Evolutionary conservation across 2,888 invertebrate genomes (phyloP).

Genomic region (Epistrophella euchroma): DNA sequence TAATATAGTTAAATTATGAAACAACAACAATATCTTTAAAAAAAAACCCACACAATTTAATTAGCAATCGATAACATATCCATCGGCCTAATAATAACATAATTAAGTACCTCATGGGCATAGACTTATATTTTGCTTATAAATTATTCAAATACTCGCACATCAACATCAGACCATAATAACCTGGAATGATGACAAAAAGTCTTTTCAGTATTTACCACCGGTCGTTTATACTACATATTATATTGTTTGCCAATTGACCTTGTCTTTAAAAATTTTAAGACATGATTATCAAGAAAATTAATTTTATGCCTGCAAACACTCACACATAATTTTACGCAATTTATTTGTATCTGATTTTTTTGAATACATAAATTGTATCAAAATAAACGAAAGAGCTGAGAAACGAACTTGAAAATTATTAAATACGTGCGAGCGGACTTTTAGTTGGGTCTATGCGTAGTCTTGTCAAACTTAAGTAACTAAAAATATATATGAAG

Average conservation of each 20-base stretch:
- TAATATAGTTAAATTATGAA: constrained; percentile 27
- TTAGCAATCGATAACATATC: constrained; percentile 54
- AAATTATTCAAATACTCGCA: constrained; percentile 35
- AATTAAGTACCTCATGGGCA: constrained; percentile 50
- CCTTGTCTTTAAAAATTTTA: constrained; percentile 59
- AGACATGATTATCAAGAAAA: constrained; percentile 26
- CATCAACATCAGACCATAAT: background rate
- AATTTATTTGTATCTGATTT: constrained; percentile 19
- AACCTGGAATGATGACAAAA: constrained; percentile 21
- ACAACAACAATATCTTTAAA: constrained; percentile 23
- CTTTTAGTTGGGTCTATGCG: background rate
- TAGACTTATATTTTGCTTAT: constrained; percentile 20
- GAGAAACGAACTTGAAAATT: constrained; percentile 65
- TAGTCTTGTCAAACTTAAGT: constrained; percentile 1
- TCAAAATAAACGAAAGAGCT: constrained; percentile 60
- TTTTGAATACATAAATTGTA: constrained; percentile 1
- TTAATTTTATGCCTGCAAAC: background rate
- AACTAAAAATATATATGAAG: background rate
- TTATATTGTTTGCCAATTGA: constrained; percentile 54
- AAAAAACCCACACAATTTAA: constrained; percentile 49
- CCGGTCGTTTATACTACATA: background rate
- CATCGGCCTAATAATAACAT: constrained; percentile 53
- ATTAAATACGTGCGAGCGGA: background rate
- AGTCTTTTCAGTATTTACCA: constrained; percentile 14
- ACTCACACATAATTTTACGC: constrained; percentile 42